These are phyloP conservation scores for Antheraea mylitta DNA, from an alignment of 1,140 invertebrate genomes.

Conservation along the genomic window DNA sequence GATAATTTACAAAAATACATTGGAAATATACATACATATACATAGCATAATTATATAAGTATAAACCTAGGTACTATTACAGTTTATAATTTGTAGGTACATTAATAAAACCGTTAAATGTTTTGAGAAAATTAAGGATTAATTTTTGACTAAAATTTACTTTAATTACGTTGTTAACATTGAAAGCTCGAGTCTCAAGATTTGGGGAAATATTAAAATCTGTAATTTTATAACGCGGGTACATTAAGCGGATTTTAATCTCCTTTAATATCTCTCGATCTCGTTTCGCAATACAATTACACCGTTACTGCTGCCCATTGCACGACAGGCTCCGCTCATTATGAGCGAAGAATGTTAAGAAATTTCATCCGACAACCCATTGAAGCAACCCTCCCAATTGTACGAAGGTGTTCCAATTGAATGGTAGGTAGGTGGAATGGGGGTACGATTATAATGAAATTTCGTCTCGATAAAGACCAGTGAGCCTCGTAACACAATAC, in stretches of 20 bases:
- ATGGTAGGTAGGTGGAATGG: slow-evolving; percentile 67
- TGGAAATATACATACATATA: too few relatives aligned
- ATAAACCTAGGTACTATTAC: too few relatives aligned
- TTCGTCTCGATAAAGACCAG: slow-evolving; percentile 72
- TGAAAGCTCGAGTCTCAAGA: slow-evolving; percentile 4
- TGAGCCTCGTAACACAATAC: slow-evolving; percentile 74
- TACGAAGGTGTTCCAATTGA: slow-evolving; percentile 76
- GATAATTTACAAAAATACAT: too few relatives aligned
- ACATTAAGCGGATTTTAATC: slow-evolving; percentile 73
- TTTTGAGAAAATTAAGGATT: not conserved
- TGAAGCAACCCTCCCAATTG: slow-evolving; percentile 73
- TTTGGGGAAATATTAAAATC: slow-evolving; percentile 21
- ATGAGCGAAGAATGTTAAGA: slow-evolving; percentile 74
- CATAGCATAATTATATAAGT: too few relatives aligned
- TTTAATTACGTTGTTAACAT: not conserved
- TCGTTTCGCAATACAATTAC: slow-evolving; percentile 70
- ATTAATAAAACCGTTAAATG: not conserved
- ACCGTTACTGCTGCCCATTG: slow-evolving; percentile 72
- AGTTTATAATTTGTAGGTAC: too few relatives aligned
- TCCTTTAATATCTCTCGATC: slow-evolving; percentile 69
- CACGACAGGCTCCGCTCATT: slow-evolving; percentile 70
- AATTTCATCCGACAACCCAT: slow-evolving; percentile 76
- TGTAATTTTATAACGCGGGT: slow-evolving; percentile 45
- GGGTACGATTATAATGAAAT: slow-evolving; percentile 76
- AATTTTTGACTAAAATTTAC: not conserved